Conservation (phyloP, 2,113 vertebrate genomes). For the Accipiter cooperii region DNA sequence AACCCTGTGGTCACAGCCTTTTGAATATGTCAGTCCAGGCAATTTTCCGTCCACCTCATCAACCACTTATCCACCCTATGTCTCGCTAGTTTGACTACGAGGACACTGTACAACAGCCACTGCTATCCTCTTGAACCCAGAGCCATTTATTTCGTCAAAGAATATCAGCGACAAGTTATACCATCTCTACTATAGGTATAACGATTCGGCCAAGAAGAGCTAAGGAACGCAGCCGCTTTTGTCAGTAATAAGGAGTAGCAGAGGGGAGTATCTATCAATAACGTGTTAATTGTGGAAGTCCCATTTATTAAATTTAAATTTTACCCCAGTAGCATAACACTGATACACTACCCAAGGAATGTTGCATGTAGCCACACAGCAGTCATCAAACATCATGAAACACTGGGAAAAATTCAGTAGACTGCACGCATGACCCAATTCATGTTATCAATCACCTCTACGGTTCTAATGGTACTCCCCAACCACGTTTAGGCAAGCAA, state of each 20-base stretch:
- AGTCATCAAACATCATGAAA: background rate
- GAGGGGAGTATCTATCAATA: background rate
- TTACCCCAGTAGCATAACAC: background rate
- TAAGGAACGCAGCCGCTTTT: background rate
- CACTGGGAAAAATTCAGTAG: background rate
- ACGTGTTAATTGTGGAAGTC: too few relatives aligned
- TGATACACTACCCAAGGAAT: background rate
- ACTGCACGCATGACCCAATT: too few relatives aligned
- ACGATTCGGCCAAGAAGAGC: background rate
- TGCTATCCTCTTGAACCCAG: background rate
- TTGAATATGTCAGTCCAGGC: background rate
- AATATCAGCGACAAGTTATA: background rate
- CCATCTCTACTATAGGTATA: background rate
- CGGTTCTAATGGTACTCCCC: background rate
- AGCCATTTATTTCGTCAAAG: background rate
- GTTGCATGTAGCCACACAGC: background rate
- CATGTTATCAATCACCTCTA: background rate
- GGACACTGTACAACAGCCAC: background rate
- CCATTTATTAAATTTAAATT: background rate
- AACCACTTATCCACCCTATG: background rate
- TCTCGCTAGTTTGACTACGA: background rate
- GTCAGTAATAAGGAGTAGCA: background rate
- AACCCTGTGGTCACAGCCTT: background rate
- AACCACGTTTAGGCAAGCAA: background rate
- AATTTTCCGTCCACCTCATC: background rate